These are phyloP conservation scores for Corythornis leucogaster DNA, from an alignment of 2,797 vertebrate genomes.

Conservation along the genomic window DNA sequence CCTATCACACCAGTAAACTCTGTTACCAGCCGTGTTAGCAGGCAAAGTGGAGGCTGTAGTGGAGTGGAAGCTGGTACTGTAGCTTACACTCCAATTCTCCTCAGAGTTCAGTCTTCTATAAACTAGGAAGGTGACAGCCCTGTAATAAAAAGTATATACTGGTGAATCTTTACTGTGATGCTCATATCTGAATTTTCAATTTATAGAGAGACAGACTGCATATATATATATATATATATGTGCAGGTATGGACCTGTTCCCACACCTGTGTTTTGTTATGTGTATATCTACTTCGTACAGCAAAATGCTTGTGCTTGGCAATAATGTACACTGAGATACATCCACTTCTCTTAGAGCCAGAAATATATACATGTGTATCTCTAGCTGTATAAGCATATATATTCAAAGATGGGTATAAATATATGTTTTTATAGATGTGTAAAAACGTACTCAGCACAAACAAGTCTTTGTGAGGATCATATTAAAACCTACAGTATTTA, in stretches of 20 bases:
- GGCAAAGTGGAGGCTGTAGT: constrained; percentile 56
- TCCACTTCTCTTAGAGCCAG: not conserved
- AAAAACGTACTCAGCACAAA: not conserved
- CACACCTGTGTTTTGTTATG: not conserved
- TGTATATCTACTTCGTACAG: not conserved
- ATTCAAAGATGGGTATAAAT: not conserved
- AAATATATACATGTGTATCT: not conserved
- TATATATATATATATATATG: too few relatives aligned
- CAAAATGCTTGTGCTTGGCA: not conserved
- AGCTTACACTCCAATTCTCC: constrained; percentile 26
- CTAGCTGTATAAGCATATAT: not conserved
- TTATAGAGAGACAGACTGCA: not conserved
- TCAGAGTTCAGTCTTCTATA: not conserved
- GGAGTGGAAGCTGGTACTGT: constrained; percentile 14
- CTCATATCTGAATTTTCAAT: not conserved
- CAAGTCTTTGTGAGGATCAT: not conserved
- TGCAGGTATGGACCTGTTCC: not conserved
- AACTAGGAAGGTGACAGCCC: not conserved
- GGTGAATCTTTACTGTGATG: not conserved
- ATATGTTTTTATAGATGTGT: too few relatives aligned
- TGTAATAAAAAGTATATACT: not conserved
- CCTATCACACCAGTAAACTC: constrained; percentile 80
- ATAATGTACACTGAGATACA: not conserved
- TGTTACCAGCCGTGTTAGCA: constrained; percentile 58
- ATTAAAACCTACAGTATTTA: not conserved